A percentile compares a stretch with the other conserved stretches of the same genome.
Evolutionary conservation across 2,888 invertebrate genomes (phyloP).

Genomic region (Drosophila mimetica): DNA sequence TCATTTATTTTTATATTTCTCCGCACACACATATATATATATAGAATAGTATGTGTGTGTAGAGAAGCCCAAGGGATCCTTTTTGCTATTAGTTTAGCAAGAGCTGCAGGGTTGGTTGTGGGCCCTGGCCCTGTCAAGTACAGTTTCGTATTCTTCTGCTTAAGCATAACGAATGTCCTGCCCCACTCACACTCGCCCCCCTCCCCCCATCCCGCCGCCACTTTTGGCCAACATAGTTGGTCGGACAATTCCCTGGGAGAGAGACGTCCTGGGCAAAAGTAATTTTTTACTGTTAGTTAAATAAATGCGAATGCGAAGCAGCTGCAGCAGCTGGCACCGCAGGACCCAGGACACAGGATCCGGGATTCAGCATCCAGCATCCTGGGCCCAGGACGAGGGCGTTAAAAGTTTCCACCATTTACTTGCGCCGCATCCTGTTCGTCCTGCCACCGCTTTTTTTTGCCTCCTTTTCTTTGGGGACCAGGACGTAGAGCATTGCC

Average conservation of each 20-base stretch:
- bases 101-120: conserved; percentile 40
- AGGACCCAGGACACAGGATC: conserved; percentile 24
- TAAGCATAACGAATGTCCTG: conserved; percentile 82
- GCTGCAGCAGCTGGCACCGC: conserved; percentile 50
- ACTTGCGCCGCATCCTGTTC: conserved; percentile 58
- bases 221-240: conserved; percentile 44
- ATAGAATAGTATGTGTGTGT: conserved; percentile 7
- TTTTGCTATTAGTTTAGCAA: conserved; percentile 69
- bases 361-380: conserved; percentile 4
- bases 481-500: conserved; percentile 45
- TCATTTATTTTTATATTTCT: conserved; percentile 57
- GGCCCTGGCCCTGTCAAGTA: conserved; percentile 72
- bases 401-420: conserved; percentile 73
- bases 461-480: conserved; percentile 75
- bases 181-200: conserved; percentile 7
- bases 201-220: conserved; percentile 3
- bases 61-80: conserved; percentile 56
- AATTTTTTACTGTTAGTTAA: conserved; percentile 79
- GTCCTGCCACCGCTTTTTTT: conserved; percentile 25
- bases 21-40: conserved; percentile 9
- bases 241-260: conserved; percentile 63
- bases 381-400: conserved; percentile 60
- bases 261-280: conserved; percentile 61
- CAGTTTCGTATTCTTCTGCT: conserved; percentile 81
- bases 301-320: conserved; percentile 69